Base-by-base conservation (phyloP, 2,113 vertebrate genomes). In the Addax nasomaculatus region DNA sequence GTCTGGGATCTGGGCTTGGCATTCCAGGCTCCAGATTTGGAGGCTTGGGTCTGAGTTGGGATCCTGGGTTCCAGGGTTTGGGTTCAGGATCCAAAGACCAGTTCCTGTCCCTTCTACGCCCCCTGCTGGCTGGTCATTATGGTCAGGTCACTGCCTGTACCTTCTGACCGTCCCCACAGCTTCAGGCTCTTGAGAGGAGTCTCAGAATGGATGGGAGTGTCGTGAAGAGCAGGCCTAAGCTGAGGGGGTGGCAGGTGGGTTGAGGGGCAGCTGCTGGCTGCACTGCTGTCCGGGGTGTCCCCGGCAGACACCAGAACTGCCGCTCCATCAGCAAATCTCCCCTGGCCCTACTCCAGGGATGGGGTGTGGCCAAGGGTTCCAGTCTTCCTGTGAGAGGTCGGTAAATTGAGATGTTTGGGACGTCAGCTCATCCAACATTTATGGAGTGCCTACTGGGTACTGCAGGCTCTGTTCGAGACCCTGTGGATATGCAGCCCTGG, bases 101-200 rank as follows among this genome's bases (percentile, higher is more conserved):
- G 90, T 92, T 97, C 78, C 45, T 45, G 15, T 94, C 85, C 47
- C 96, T 97, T 57, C 78, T 70, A 0, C 3, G 80, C 97, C 97
- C 96, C 70, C 97, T 98, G 95, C 96, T 98, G 97, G 96, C 86
- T 43, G 25, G 7, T 73, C 3, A 2, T 80, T 9, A 2, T 0
- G 17, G 58, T n/a, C 43, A 17, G 12, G 39, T 30, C 14, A 15
- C 19, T 43, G 64, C 8, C 12, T n/a, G 1, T 2, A 29, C 21
- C 1, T 1, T 1, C 0, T 2, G 15, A 21, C 85, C 12, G 2
- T 16, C 33, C n/a, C 30, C 12, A 7, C 16, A 9, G 67, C 49
- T 62, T 33, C 6, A 23, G 45, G 29, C 84, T 43, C 25, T 6
- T 49, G 29, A 21, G 43, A 1, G 39, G 45, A 7, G 21, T 14